Conservation (phyloP, 2,888 invertebrate genomes). For the Brachycybe producta region DNA sequence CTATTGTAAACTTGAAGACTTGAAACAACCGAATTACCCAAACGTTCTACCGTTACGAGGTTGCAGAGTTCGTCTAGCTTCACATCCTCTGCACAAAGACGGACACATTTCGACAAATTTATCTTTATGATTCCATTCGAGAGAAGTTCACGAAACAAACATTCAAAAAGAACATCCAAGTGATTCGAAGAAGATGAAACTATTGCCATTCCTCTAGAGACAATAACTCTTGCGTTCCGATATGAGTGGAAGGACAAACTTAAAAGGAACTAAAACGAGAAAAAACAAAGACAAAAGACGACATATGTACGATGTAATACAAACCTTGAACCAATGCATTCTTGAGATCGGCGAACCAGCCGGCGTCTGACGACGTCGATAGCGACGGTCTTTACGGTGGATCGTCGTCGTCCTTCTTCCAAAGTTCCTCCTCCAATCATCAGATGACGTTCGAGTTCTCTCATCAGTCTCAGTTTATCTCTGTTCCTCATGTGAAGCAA, state of each 20-base stretch:
- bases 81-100: not conserved
- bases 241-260: not conserved
- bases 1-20: too few relatives aligned
- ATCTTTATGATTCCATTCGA: not conserved
- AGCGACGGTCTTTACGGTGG: too few relatives aligned
- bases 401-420: too few relatives aligned
- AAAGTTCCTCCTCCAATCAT: too few relatives aligned
- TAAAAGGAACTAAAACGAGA: constrained; percentile 1
- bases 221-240: not conserved
- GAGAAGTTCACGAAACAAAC: not conserved
- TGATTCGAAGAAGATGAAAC: constrained; percentile 2
- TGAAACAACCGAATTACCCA: not conserved
- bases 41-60: not conserved
- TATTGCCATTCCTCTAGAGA: not conserved
- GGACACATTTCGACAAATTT: not conserved
- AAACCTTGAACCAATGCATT: constrained; percentile 4
- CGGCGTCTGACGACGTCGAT: too few relatives aligned
- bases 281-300: not conserved
- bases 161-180: not conserved
- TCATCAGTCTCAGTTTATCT: too few relatives aligned
- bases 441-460: too few relatives aligned
- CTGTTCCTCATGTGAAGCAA: constrained; percentile 6
- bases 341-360: too few relatives aligned
- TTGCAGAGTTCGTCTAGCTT: not conserved
- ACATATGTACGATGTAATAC: not conserved